Conservation (phyloP, 2,888 invertebrate genomes). For the Stenichneumon culpator region DNA sequence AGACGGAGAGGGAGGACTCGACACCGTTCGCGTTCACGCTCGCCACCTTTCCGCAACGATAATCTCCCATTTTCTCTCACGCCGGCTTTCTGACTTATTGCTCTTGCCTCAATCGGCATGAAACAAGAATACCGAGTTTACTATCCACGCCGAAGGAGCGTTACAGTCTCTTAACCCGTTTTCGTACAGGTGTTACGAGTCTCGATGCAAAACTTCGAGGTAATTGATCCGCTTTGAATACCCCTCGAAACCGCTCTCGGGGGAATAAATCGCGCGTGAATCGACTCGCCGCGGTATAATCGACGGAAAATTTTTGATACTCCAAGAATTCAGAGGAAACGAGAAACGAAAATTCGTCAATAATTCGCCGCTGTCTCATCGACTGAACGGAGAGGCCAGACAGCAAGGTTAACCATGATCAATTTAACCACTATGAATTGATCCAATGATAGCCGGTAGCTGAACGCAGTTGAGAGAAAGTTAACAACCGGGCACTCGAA, state of each 20-base stretch:
- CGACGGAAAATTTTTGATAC: not conserved
- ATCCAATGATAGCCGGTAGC: constrained; percentile 14
- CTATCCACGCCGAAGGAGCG: constrained; percentile 4
- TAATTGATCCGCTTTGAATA: constrained; percentile 8
- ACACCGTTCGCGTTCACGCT: constrained; percentile 40
- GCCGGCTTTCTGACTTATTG: constrained; percentile 36
- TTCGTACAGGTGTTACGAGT: constrained; percentile 8
- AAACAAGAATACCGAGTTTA: constrained; percentile 14
- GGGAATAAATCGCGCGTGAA: not conserved
- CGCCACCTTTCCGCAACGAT: constrained; percentile 65
- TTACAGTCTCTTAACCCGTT: constrained; percentile 16
- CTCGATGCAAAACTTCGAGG: constrained; percentile 6
- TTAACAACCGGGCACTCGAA: constrained; percentile 19
- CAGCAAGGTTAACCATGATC: not conserved
- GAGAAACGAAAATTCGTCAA: not conserved
- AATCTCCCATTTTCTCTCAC: constrained; percentile 62
- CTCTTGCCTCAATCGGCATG: constrained; percentile 10
- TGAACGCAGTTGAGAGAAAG: constrained; percentile 14
- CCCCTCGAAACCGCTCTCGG: not conserved
- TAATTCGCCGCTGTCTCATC: not conserved
- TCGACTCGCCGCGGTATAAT: not conserved
- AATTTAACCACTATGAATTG: constrained; percentile 20
- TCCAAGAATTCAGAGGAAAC: not conserved
- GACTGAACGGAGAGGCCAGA: not conserved
- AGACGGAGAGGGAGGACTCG: constrained; percentile 17